Base-by-base conservation (phyloP, 2,888 invertebrate genomes). In the Gandaritis pyraliata region DNA sequence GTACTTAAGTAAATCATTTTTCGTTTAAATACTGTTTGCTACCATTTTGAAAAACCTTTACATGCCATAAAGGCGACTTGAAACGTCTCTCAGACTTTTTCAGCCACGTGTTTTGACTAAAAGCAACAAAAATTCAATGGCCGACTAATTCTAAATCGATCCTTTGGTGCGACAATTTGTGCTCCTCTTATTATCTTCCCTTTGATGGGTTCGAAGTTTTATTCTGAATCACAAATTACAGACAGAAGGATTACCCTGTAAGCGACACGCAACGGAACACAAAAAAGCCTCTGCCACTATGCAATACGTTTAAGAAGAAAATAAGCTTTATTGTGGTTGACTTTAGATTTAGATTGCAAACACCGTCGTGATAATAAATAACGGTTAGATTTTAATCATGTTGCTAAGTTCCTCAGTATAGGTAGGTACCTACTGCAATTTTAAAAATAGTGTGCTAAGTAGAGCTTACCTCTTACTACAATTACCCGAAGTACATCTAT, bases 141-240 rank as follows among this genome's bases (percentile, higher is more conserved):
- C 39, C 46, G 58, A 55, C 64, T 64, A 68, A 66, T 59, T 68
- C 49, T 23, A 45, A 48, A 65, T 58, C 61, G 46, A 69, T 71
- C 65, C 61, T 59, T 60, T 53, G 61, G 29, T 59, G 54, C 60
- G 57, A 63, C 58, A 68, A 64, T 70, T 71, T 65, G 59, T 66
- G 66, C 51, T 64, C 62, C 56, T 69, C 71, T 62, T 73, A 73
- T 76, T 71, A 69, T 67, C 62, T 68, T 71, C 68, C 66, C 81
- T 82, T 85, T 84, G 82, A 84, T 78, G 78, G 73, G 70, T 71
- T 71, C 65, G 59, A 68, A 73, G 70, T 76, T 84, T 83, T 86
- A 81, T 86, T 87, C 84, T 76, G 75, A 75, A 81, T 82, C 82
- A 84, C 86, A 87, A 87, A 89, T 88, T 87, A 87, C 80, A 76